Conservation (phyloP, 2,797 vertebrate genomes). For the Alectoris magna region DNA sequence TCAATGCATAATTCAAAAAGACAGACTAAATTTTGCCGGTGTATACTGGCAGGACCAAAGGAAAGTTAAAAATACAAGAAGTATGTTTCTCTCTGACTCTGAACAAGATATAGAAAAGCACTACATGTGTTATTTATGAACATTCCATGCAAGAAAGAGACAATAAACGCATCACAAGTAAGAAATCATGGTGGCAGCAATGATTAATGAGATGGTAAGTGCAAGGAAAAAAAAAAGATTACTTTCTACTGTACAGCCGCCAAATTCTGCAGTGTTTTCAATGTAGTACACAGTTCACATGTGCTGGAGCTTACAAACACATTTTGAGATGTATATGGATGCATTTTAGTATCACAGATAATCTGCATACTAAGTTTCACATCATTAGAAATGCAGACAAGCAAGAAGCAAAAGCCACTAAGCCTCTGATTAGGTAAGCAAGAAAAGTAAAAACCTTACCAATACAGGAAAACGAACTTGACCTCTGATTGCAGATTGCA, state of each 20-base stretch:
- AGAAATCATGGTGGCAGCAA: background rate
- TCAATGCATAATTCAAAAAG: background rate
- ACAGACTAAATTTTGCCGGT: background rate
- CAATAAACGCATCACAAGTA: background rate
- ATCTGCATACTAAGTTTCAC: background rate
- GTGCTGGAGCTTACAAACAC: background rate
- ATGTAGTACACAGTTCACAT: background rate
- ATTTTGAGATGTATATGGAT: background rate
- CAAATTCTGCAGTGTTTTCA: background rate
- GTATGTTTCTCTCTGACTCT: background rate
- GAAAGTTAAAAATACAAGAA: background rate
- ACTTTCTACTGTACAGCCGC: background rate
- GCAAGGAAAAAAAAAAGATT: background rate
- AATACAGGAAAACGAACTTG: fast-evolving
- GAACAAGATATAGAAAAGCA: background rate
- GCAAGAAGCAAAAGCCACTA: background rate
- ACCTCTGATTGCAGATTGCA: background rate
- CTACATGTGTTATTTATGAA: background rate
- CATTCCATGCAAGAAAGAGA: background rate
- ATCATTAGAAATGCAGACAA: background rate
- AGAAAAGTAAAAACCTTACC: background rate
- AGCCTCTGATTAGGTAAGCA: fast-evolving
- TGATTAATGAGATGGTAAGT: slow-evolving; percentile 30
- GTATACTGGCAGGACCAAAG: background rate
- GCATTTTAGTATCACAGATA: background rate